A percentile compares a stretch with the other conserved stretches of the same genome.
Evolutionary conservation across 2,797 vertebrate species (phyloP).

Genomic region (Artibeus lituratus): DNA sequence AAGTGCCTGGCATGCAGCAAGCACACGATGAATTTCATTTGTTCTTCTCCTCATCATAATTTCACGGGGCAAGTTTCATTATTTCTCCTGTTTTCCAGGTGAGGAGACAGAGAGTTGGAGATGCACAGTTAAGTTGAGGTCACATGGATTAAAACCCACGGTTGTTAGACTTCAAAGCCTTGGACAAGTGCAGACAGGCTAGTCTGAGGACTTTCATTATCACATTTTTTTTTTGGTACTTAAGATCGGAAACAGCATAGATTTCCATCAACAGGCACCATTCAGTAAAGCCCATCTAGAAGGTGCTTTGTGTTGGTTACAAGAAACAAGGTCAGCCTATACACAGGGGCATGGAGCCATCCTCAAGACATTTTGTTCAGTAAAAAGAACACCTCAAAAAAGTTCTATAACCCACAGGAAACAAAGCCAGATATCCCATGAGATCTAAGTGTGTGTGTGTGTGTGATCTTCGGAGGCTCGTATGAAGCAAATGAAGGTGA

Average conservation of each 20-base stretch:
- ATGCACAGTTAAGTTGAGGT: background rate
- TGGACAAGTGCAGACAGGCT: background rate
- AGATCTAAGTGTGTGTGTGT: background rate
- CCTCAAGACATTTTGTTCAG: background rate
- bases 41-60: background rate
- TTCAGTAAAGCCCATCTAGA: background rate
- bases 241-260: background rate
- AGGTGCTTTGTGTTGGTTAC: background rate
- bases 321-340: background rate
- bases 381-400: constrained; percentile 11
- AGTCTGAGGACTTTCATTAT: too few relatives aligned
- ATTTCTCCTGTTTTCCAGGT: rapidly evolving
- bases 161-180: background rate
- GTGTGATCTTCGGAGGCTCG: background rate
- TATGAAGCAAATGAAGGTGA: background rate
- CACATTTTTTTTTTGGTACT: background rate
- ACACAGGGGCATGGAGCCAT: background rate
- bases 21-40: background rate
- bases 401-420: background rate
- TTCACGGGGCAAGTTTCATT: background rate
- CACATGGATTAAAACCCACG: background rate
- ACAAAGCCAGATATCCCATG: background rate
- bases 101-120: background rate
- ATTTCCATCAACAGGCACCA: background rate
- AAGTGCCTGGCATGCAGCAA: background rate